These are phyloP conservation scores for Orthosia gracilis DNA, from an alignment of 2,888 invertebrate genomes.

Conservation along the genomic window DNA sequence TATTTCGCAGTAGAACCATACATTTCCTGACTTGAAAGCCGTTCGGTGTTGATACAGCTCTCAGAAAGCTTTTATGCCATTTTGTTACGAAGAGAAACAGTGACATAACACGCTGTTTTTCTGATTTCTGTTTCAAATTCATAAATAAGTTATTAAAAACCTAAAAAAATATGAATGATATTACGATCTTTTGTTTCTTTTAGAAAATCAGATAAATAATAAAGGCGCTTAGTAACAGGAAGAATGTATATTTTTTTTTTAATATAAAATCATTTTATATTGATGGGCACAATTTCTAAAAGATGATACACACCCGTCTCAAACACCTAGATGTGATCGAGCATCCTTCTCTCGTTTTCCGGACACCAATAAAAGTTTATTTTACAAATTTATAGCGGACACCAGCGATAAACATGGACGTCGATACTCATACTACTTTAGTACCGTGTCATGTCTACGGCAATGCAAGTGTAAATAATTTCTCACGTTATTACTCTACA, in stretches of 20 bases:
- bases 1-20: constrained; percentile 34
- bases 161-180: neutral
- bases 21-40: constrained; percentile 49
- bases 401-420: constrained; percentile 56
- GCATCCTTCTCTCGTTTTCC: constrained; percentile 33
- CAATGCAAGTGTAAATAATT: constrained; percentile 53
- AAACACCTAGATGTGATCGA: constrained; percentile 31
- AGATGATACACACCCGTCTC: constrained; percentile 17
- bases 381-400: constrained; percentile 58
- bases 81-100: constrained; percentile 58
- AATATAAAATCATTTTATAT: no score
- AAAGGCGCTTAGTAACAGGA: neutral
- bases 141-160: constrained; percentile 11
- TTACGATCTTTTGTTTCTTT: neutral
- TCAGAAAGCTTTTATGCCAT: constrained; percentile 72
- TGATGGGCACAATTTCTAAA: constrained; percentile 15
- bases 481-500: constrained; percentile 52
- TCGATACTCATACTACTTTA: constrained; percentile 55
- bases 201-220: neutral
- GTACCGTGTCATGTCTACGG: constrained; percentile 49
- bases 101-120: constrained; percentile 41
- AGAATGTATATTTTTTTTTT: no score
- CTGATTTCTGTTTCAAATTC: constrained; percentile 26
- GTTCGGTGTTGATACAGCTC: constrained; percentile 63
- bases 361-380: constrained; percentile 59